phyloP scores from a whole-genome alignment of 2,888 invertebrate species.

The Cartodere bifasciata region DNA sequence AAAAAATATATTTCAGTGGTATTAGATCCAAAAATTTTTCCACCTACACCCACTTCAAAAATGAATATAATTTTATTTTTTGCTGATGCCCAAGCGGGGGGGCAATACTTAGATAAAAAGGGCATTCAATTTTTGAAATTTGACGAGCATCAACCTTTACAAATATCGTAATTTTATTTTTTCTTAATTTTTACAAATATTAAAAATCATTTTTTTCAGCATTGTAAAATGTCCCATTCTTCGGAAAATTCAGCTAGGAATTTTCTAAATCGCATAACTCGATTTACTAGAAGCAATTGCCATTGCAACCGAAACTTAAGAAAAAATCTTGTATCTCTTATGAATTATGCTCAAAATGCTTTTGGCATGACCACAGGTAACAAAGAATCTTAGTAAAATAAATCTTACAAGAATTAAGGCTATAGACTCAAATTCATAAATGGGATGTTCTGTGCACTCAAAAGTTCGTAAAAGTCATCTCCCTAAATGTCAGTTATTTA shows the following conservation, averaged over 20 bases:
- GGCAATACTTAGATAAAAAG: slow-evolving; percentile 10
- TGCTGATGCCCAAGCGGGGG: slow-evolving; percentile 14
- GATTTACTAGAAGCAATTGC: slow-evolving; percentile 4
- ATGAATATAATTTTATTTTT: slow-evolving; percentile 20
- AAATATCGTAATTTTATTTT: too few relatives aligned
- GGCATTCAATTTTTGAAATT: slow-evolving; percentile 17
- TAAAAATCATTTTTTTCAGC: slow-evolving; percentile 6
- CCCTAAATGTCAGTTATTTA: too few relatives aligned
- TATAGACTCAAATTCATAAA: too few relatives aligned
- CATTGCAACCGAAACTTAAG: slow-evolving; percentile 21
- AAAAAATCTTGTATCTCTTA: slow-evolving; percentile 19
- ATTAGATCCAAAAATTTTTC: too few relatives aligned
- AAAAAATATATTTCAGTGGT: too few relatives aligned
- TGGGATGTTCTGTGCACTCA: too few relatives aligned
- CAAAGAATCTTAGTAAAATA: too few relatives aligned
- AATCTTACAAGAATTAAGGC: too few relatives aligned
- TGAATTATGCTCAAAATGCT: slow-evolving; percentile 22
- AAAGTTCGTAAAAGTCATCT: too few relatives aligned
- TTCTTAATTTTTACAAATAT: neutral
- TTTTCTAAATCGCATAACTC: slow-evolving; percentile 3
- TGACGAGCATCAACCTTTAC: too few relatives aligned
- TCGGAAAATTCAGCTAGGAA: neutral
- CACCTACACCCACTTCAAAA: too few relatives aligned
- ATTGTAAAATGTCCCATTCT: too few relatives aligned
- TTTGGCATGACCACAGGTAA: slow-evolving; percentile 25